A percentile compares a stretch with the other conserved stretches of the same genome.
Conservation (phyloP, 2,888 invertebrate genomes). For the Caenorhabditis becei region DNA sequence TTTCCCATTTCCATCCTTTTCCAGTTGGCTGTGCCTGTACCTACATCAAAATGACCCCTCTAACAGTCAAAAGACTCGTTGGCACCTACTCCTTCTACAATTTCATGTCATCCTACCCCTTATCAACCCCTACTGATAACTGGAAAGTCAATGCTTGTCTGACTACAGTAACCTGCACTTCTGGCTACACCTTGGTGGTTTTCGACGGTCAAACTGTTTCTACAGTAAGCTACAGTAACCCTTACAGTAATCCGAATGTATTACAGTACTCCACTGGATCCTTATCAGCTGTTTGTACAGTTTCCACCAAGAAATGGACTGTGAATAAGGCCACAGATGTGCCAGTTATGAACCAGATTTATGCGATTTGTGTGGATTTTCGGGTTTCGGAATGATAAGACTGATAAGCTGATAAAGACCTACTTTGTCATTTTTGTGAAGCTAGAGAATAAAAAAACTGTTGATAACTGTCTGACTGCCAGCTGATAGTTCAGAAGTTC, state of each 20-base stretch:
- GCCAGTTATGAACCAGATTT: background rate
- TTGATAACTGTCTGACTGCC: no score
- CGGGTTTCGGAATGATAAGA: no score
- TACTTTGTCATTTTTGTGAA: no score
- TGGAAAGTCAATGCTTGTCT: background rate
- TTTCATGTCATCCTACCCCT: background rate
- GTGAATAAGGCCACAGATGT: background rate
- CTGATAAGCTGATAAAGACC: no score
- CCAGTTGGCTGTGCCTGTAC: background rate
- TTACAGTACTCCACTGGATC: slow-evolving; percentile 19
- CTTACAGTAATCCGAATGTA: no score
- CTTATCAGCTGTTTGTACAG: background rate
- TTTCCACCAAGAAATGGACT: slow-evolving; percentile 9
- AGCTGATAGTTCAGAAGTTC: no score
- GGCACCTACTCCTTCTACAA: slow-evolving; percentile 1
- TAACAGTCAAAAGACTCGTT: slow-evolving; percentile 12
- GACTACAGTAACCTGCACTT: background rate
- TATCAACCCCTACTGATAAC: slow-evolving; percentile 12
- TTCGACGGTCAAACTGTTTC: slow-evolving; percentile 6
- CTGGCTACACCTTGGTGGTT: background rate
- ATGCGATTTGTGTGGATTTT: slow-evolving; percentile 22
- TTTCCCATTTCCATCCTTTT: background rate
- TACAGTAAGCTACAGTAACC: background rate
- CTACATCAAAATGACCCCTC: background rate
- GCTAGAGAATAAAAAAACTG: no score